Evolutionary conservation across 2,113 vertebrate species (phyloP), one percentile per base, ranked within the genome.

Genomic region (Athene cunicularia): DNA sequence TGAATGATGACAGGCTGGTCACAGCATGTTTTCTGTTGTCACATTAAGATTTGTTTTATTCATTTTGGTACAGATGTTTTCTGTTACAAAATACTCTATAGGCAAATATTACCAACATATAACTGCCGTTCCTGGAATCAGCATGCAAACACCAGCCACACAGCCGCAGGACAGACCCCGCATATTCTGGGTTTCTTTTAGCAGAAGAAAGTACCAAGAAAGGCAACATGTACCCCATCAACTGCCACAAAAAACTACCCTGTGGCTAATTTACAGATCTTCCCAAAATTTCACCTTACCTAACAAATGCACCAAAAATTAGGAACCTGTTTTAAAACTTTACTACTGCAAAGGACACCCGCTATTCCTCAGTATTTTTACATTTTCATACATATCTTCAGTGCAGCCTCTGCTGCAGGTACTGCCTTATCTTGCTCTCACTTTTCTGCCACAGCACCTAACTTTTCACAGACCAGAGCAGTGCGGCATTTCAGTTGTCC

Each of bases 1-100:
- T 95, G 86, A 94, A 93, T 59, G 95, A 95, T 95, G 96, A 97
- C 96, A 96, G 75, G 79, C 89, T 96, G 84, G 96, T 95, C 87
- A 5, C 97, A 97, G 95, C 93, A 90, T 97, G 94, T 96, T 97
- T 97, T 96, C 91, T 97, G 93, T 97, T 97, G 89, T 97, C 96
- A 96, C 95, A 97, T 97, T 96, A 97, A 94, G 93, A 96, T 91
- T 55, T 55, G 89, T 81, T 96, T 92, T 94, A 87, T 88, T 97
- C 93, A 88, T 95, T 96, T 83, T 0, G 0, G 90, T 96, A 88
- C 96, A 97, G 93, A 96, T 97, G 96, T 96, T 97, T 96, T 95
- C 87, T 93, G 91, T 97, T 97, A 97, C 47, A 59, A 91, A 95
- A 80, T 74, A 80, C 91, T 94, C 94, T 88, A 96, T 93, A 97